phyloP scores from a whole-genome alignment of 23 tunicate species.

The Oikopleura vanhoeffeni region DNA sequence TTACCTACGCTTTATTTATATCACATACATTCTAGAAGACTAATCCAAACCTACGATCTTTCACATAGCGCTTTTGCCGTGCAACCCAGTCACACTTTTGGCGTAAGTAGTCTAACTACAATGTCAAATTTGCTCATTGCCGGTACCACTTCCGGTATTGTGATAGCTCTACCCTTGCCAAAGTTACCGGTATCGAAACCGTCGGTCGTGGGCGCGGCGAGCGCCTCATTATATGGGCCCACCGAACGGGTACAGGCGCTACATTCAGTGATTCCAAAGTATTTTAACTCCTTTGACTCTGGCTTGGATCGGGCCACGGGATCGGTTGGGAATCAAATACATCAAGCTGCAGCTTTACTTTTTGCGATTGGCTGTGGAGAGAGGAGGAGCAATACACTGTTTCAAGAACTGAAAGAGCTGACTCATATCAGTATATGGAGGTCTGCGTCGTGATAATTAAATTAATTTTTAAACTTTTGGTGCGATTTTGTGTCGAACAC shows the following conservation, averaged over 20 bases:
- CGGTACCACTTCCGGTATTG: not conserved
- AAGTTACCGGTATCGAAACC: not conserved
- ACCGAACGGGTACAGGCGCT: not conserved
- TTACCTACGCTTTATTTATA: not conserved
- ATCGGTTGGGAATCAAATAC: not conserved
- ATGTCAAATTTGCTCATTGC: constrained; percentile 9
- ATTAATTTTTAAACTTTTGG: too few species aligned
- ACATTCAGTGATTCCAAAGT: not conserved
- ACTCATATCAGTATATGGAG: not conserved
- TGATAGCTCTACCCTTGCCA: not conserved
- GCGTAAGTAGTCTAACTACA: not conserved
- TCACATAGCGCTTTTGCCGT: constrained; percentile 7
- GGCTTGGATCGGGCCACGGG: not conserved
- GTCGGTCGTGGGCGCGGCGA: not conserved
- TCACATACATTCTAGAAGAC: not conserved
- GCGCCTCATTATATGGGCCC: not conserved
- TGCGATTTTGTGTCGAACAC: too few species aligned
- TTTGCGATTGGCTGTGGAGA: not conserved
- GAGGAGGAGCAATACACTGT: not conserved
- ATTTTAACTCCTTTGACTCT: not conserved
- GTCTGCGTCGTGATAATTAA: not conserved
- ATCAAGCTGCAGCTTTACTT: not conserved
- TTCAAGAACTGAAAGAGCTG: not conserved
- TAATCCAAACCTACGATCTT: not conserved
- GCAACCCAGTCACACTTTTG: not conserved